phyloP scores from a whole-genome alignment of 2,113 vertebrate genomes.

The Chelonoidis abingdonii region DNA sequence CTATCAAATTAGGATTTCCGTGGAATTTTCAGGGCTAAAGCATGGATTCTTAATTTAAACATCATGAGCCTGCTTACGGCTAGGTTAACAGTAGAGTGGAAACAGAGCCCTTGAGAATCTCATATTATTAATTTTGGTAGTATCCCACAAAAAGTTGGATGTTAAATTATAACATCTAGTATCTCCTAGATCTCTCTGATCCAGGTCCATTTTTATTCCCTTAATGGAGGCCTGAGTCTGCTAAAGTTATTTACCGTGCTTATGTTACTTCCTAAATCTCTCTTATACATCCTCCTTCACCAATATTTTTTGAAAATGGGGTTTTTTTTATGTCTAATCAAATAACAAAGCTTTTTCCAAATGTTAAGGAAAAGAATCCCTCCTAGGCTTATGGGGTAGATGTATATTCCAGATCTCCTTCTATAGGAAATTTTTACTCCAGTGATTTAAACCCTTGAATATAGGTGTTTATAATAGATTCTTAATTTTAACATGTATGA shows the following conservation, averaged over 20 bases:
- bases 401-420: neutral
- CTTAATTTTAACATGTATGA: neutral
- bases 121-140: neutral
- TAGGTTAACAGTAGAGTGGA: neutral
- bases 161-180: neutral
- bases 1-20: neutral
- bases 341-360: neutral
- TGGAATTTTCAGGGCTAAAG: neutral
- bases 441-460: neutral
- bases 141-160: neutral
- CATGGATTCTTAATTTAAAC: neutral
- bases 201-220: neutral
- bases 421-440: neutral
- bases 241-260: neutral
- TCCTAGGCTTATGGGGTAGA: neutral
- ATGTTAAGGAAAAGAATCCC: neutral
- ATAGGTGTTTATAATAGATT: neutral
- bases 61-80: neutral
- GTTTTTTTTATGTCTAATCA: neutral
- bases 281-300: neutral
- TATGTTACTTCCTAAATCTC: neutral
- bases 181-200: neutral
- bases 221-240: neutral
- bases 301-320: too few species aligned
- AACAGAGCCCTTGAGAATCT: neutral